Percentiles rank a stretch among this genome's conserved stretches.
Evolutionary conservation across 2,888 invertebrate species (phyloP).

Genomic region (Heliconius cydno): DNA sequence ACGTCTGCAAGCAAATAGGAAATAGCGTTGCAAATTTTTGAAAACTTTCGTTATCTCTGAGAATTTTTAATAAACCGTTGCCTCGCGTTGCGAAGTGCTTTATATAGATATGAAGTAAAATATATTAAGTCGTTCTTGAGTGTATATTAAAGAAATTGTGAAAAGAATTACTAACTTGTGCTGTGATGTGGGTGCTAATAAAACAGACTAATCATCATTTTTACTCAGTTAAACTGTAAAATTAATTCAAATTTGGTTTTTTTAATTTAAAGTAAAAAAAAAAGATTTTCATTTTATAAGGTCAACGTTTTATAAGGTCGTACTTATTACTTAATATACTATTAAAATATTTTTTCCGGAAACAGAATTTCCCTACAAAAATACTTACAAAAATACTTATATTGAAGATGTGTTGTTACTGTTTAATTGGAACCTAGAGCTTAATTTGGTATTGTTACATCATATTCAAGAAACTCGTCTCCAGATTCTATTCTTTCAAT

Average conservation of each 20-base stretch:
- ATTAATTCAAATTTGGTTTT: neutral
- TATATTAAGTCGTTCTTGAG: conserved; percentile 1
- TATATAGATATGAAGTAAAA: conserved; percentile 4
- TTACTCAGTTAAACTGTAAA: neutral
- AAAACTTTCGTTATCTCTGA: conserved; percentile 15
- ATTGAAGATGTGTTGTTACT: neutral
- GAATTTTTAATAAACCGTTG: conserved; percentile 12
- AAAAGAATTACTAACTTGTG: neutral
- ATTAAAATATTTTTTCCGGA: neutral
- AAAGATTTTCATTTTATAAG: neutral
- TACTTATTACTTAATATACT: too few species aligned
- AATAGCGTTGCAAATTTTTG: conserved; percentile 12
- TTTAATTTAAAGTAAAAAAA: too few species aligned
- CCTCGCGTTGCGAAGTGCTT: neutral
- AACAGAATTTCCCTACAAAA: neutral
- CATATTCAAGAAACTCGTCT: neutral
- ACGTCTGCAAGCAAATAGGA: conserved; percentile 3
- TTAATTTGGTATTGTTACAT: neutral
- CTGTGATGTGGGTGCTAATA: neutral
- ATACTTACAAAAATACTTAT: neutral
- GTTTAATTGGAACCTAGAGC: neutral
- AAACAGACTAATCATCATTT: neutral
- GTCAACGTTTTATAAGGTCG: too few species aligned
- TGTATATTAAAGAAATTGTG: conserved; percentile 3
- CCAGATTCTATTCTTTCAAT: neutral